A percentile compares a stretch with the other conserved stretches of the same genome.
Evolutionary conservation across 1,140 invertebrate species (phyloP).

Genomic region (Pachyrhynchus sulphureomaculatus): DNA sequence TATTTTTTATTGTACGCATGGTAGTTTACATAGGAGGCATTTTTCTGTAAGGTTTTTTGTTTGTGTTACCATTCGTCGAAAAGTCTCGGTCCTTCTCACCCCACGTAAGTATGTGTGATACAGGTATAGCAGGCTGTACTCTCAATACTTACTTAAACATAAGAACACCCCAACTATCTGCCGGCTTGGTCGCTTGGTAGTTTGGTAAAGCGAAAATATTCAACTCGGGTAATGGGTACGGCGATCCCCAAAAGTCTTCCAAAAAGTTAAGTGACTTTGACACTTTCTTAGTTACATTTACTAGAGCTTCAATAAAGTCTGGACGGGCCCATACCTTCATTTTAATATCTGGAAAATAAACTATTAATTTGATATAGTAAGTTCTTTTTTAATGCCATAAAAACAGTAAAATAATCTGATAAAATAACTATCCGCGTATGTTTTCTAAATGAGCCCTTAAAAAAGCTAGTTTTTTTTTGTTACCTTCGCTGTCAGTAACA

Average conservation of each 20-base stretch:
- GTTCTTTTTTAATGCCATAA: too few species aligned
- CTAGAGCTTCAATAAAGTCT: conserved; percentile 65
- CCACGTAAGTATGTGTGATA: too few species aligned
- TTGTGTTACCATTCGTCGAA: too few species aligned
- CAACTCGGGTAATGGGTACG: conserved; percentile 70
- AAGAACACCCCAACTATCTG: conserved; percentile 76
- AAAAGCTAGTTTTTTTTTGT: not conserved
- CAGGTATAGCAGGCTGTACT: too few species aligned
- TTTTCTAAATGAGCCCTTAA: too few species aligned
- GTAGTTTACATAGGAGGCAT: too few species aligned
- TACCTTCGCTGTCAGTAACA: conserved; percentile 27
- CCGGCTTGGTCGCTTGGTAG: conserved; percentile 67
- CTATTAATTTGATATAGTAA: not conserved
- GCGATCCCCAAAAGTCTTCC: conserved; percentile 68
- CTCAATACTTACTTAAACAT: conserved; percentile 68
- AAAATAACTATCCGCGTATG: too few species aligned
- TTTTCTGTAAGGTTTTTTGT: too few species aligned
- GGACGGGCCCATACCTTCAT: conserved; percentile 69
- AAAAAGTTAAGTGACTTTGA: conserved; percentile 64
- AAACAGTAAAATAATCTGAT: too few species aligned
- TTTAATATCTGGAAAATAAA: conserved; percentile 35
- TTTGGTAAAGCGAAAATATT: conserved; percentile 85
- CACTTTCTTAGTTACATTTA: conserved; percentile 64
- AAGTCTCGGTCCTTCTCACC: too few species aligned
- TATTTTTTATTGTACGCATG: too few species aligned